Base-by-base conservation (phyloP, 2,888 invertebrate genomes). In the Mythimna loreyi region DNA sequence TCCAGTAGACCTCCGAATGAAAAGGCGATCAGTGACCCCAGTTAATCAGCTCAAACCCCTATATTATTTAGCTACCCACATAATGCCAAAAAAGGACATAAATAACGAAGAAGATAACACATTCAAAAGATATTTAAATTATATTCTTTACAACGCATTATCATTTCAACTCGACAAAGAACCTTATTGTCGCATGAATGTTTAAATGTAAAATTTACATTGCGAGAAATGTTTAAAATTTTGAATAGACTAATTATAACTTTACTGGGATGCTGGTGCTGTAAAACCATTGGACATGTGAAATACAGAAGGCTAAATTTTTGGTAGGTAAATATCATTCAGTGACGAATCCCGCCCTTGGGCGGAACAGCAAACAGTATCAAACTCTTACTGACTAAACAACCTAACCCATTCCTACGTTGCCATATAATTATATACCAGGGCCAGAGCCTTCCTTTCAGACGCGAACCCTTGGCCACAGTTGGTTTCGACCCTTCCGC, bases 191-290 rank as follows among this genome's bases (percentile, higher is more conserved):
- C 75, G 30, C 50, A 68, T 53, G 59, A 23, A 33, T 69, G 55
- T 69, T 69, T 63, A 56, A 69, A 65, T 57, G 55, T n/a, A 52
- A 50, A 50, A 65, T 69, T 68, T 60, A 67, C 72, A 80, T 65
- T 72, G 63, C 58, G 61, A 49, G 59, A 30, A 67, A 72, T 72
- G 72, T 74, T 72, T 78, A 78, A 75, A 81, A 83, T 83, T 78
- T 77, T 59, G 72, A 74, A 74, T 72, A 66, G 57, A 72, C 78
- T 83, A 74, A 83, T 81, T 81, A 83, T 80, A 74, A 83, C 81
- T 80, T 81, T 57, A 61, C 69, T 55, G 43, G 49, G 25, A 33
- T 47, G 33, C 36, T 62, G 40, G 21, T 47, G 25, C 40, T 57
- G 50, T 64, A n/a, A 33, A 43, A 43, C 28, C 53, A 55, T 5